Evolutionary conservation across 2,797 vertebrate species (phyloP), one percentile per base, ranked within the genome.

Genomic region (Peromyscus nudipes): DNA sequence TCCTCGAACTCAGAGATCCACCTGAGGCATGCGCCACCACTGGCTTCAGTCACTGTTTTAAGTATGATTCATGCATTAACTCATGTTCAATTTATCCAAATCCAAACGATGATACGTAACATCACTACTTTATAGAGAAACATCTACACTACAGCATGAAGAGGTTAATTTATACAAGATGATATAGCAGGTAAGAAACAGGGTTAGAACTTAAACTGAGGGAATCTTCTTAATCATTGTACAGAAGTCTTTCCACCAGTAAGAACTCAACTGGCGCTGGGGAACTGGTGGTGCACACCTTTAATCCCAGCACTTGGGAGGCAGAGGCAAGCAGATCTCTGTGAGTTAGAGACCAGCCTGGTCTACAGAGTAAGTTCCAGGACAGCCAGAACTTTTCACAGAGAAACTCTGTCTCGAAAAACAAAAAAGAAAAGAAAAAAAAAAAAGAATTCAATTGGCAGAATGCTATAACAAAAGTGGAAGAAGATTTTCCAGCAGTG

Each of bases 41-140:
- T 11, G 4, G 71, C 37, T 95, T 96, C 34, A 95, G 67, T 23
- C 49, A 94, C 16, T 91, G 25, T 93, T 96, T 43, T 95, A 96
- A 89, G 67, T 64, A 96, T 75, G 81, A 97, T 40, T 88, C 37
- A 96, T 73, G 37, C 46, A 87, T 64, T 92, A 97, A 94, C 52
- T 92, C 76, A 92, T 52, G 52, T 60, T 93, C 94, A 94, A 95
- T 11, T 69, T 92, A 67, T 52, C 12, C 13, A 83, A 95, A 82
- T 16, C 37, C 37, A 60, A 60, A 10, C 87, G 10, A 46, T 34
- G 82, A 31, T 43, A 83, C 57, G 17, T 65, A 90, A 77, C 27
- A 95, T 69, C 52, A 91, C 16, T 90, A 89, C 55, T 92, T 94
- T 96, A 90, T 23, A 92, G 34, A 94, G 80, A 49, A 92, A 91